Evolutionary conservation across 2,797 vertebrate species (phyloP), one percentile per base, ranked within the genome.

Genomic region (Babyrousa celebensis): DNA sequence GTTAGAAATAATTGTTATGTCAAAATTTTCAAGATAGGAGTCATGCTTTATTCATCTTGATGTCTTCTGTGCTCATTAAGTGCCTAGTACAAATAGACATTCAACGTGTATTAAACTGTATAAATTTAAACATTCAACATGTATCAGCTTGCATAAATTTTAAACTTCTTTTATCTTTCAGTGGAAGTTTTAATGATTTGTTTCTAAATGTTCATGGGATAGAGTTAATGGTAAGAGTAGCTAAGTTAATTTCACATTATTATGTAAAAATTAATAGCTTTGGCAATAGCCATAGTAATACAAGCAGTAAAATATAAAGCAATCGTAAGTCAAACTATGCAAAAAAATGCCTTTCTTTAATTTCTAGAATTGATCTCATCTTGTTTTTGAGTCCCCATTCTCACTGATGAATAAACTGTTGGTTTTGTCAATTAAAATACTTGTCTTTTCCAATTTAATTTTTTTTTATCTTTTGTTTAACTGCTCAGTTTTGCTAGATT

Each of bases 91-190:
- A 65, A 63, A 20, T 68, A 82, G 43, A 0, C 62, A 54, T 83
- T 89, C 43, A 48, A 4, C 7, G 32, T 12, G 36, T 36, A 36
- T 36, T 36, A 36, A 36, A 36, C 36, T 36, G 36, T 36, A 36
- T 4, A 36, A 36, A 36, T 36, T 36, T 36, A 36, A 36, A 36
- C 36, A 36, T 36, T 36, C 36, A 36, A 36, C 36, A 36, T 36
- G 36, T 36, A 36, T 36, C 36, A 36, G 36, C 36, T 36, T 36
- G 36, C 63, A 16, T 8, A 40, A 25, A 48, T 40, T 88, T 85
- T 87, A 21, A 92, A 54, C 27, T 79, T 87, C 27, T 79, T 87
- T 75, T 86, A 25, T 43, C n/a, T 91, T 63, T 87, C 60, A 36
- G n/a, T 40, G 27, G 5, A 18, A 27, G 1, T 72, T 48, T 75